phyloP scores from a whole-genome alignment of 2,113 vertebrate species.

The Butorides virescens region DNA sequence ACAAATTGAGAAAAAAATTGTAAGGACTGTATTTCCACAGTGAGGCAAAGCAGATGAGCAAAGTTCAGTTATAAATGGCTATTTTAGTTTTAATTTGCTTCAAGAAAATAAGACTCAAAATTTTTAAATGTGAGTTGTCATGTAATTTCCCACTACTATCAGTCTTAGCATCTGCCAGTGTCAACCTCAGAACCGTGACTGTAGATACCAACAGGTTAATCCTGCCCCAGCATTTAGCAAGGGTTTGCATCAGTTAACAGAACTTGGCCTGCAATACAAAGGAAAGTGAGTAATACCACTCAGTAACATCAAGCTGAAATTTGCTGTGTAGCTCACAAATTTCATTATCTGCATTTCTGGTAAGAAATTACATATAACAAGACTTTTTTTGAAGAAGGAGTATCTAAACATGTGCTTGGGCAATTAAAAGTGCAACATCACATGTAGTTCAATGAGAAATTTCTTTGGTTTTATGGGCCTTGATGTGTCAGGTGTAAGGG shows the following conservation, averaged over 20 bases:
- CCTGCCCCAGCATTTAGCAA: background rate
- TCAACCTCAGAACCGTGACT: background rate
- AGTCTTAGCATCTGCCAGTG: background rate
- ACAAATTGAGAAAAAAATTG: background rate
- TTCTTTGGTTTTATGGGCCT: background rate
- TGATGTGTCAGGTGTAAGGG: slow-evolving; percentile 64
- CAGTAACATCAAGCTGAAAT: background rate
- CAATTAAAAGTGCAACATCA: slow-evolving; percentile 16
- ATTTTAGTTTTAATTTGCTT: background rate
- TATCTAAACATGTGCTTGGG: background rate
- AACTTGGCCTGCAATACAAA: background rate
- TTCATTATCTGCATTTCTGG: slow-evolving; percentile 23
- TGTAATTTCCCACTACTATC: background rate
- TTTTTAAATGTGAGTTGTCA: background rate
- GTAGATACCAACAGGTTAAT: slow-evolving; percentile 28
- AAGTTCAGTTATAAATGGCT: background rate
- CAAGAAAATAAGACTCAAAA: background rate
- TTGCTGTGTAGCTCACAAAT: slow-evolving; percentile 5
- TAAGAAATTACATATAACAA: background rate
- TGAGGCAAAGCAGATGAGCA: background rate
- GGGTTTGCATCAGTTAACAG: background rate
- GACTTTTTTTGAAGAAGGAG: background rate
- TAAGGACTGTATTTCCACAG: background rate
- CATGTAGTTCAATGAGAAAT: background rate
- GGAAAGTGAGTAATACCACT: background rate